Conservation (phyloP, 2,113 vertebrate species). For the Eolophus roseicapilla region DNA sequence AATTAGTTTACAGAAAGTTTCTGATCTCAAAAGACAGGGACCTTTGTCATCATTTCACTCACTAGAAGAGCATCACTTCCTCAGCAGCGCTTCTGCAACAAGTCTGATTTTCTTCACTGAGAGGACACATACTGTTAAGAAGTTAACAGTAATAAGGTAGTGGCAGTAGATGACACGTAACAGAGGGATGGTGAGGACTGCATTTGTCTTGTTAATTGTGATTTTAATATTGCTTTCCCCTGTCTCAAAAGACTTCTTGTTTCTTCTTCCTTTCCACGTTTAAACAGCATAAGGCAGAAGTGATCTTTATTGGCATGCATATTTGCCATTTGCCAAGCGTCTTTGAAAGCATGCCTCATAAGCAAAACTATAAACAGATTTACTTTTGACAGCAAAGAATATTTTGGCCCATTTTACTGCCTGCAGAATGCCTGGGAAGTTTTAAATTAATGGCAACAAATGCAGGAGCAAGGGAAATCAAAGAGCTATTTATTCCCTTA, state of each 20-base stretch:
- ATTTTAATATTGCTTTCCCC: background rate
- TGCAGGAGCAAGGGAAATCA: slow-evolving; percentile 62
- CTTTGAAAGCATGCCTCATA: slow-evolving; percentile 27
- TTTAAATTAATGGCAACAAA: slow-evolving; percentile 65
- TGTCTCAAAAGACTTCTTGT: background rate
- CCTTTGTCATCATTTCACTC: background rate
- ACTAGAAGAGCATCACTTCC: background rate
- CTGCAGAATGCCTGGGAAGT: slow-evolving; percentile 47
- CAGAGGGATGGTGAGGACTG: background rate
- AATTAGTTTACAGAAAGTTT: background rate
- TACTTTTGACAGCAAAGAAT: slow-evolving; percentile 45
- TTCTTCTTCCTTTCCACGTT: background rate
- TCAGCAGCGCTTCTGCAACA: background rate
- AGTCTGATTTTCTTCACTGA: background rate
- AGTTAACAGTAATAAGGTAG: background rate
- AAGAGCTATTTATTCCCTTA: slow-evolving; percentile 45
- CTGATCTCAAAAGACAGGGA: background rate
- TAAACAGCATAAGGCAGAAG: slow-evolving; percentile 22
- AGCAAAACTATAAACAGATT: slow-evolving; percentile 48
- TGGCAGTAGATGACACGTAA: background rate
- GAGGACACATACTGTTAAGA: background rate
- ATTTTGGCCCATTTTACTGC: slow-evolving; percentile 52
- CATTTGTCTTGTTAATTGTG: background rate
- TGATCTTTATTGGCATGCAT: slow-evolving; percentile 40
- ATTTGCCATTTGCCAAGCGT: slow-evolving; percentile 41